phyloP scores from a whole-genome alignment of 1,140 invertebrate species.

The Macrobrachium nipponense region DNA sequence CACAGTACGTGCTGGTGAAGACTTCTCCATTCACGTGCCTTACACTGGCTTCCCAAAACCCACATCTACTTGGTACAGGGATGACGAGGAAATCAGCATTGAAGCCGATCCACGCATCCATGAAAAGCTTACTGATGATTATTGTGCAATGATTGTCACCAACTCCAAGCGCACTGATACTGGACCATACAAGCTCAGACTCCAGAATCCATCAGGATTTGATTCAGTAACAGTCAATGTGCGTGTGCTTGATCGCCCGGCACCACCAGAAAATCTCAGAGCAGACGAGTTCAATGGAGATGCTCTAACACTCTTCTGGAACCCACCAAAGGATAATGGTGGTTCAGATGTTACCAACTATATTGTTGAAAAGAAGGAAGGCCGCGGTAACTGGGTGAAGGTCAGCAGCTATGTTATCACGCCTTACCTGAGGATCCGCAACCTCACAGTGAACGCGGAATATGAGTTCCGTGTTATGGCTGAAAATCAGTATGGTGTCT shows the following conservation, averaged over 20 bases:
- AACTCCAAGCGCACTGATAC: constrained; percentile 91
- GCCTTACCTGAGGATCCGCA: constrained; percentile 88
- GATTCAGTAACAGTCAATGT: constrained; percentile 95
- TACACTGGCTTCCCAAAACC: constrained; percentile 96
- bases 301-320: constrained; percentile 94
- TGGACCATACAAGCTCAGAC: constrained; percentile 91
- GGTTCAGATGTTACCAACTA: constrained; percentile 97
- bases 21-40: constrained; percentile 95
- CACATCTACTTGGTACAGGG: constrained; percentile 86
- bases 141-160: constrained; percentile 88
- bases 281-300: constrained; percentile 96
- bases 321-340: constrained; percentile 94
- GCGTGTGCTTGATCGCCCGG: constrained; percentile 90
- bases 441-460: constrained; percentile 87
- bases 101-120: constrained; percentile 82
- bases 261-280: constrained; percentile 85
- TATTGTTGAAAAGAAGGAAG: constrained; percentile 93
- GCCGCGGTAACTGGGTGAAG: constrained; percentile 85
- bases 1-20: constrained; percentile 95
- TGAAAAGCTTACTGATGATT: constrained; percentile 87
- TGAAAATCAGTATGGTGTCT: constrained; percentile 96
- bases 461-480: constrained; percentile 99
- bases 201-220: constrained; percentile 94
- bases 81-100: constrained; percentile 82
- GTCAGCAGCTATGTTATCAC: constrained; percentile 87